Percentiles rank a stretch among this genome's conserved stretches.
These are phyloP conservation scores for Drosophila formosana DNA, from an alignment of 2,888 invertebrate species.

Conservation along the genomic window DNA sequence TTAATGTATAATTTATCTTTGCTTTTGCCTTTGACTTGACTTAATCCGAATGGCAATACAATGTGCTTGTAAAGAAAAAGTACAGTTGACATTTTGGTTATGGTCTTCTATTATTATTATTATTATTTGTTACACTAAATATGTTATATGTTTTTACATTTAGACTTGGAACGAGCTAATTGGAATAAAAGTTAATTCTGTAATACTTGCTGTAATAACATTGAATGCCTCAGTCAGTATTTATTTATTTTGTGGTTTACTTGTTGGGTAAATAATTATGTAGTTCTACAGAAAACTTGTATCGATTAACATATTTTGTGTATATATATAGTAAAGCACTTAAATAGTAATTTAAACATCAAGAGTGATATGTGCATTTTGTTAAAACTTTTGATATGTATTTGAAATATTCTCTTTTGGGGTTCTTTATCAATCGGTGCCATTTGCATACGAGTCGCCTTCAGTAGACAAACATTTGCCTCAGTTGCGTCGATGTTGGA, in stretches of 20 bases:
- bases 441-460: conserved; percentile 8
- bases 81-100: conserved; percentile 52
- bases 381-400: conserved; percentile 63
- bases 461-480: conserved; percentile 6
- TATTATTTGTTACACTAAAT: conserved; percentile 11
- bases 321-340: conserved; percentile 12
- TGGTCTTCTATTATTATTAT: conserved; percentile 32
- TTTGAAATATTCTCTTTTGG: conserved; percentile 23
- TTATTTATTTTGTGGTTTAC: conserved; percentile 25
- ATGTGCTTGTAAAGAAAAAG: conserved; percentile 17
- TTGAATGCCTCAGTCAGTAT: conserved; percentile 83
- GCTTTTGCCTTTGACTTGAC: conserved; percentile 47
- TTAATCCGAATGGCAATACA: conserved; percentile 14
- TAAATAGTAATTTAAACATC: conserved; percentile 42
- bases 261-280: conserved; percentile 18
- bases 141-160: conserved; percentile 36
- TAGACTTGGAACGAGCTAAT: conserved; percentile 47
- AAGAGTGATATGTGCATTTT: conserved; percentile 60
- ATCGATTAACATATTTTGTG: conserved; percentile 16
- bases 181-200: conserved; percentile 49
- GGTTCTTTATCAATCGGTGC: conserved; percentile 34
- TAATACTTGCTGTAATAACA: conserved; percentile 69
- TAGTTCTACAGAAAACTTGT: conserved; percentile 13
- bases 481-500: conserved; percentile 66
- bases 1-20: conserved; percentile 19